Percentiles rank a stretch among this genome's conserved stretches.
Conservation (phyloP, 2,113 vertebrate genomes). For the Pleuronectes platessa region DNA sequence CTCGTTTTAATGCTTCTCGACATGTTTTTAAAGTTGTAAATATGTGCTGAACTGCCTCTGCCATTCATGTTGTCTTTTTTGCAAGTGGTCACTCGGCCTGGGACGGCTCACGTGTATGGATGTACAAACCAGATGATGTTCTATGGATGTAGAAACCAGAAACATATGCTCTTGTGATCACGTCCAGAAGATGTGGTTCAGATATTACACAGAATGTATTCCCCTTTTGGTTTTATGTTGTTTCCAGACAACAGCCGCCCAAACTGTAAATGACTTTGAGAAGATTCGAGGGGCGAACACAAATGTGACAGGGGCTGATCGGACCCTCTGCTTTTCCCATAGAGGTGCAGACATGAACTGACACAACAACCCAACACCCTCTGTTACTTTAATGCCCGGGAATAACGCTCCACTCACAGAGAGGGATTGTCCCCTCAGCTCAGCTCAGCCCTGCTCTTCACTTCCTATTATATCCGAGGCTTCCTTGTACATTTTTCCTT, state of each 20-base stretch:
- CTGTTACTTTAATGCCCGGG: conserved; percentile 31
- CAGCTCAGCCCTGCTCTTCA: conserved; percentile 43
- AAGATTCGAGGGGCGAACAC: conserved; percentile 22
- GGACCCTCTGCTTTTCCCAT: conserved; percentile 45
- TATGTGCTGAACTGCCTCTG: conserved; percentile 71
- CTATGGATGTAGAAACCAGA: conserved; percentile 75
- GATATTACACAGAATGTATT: conserved; percentile 73
- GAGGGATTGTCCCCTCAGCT: conserved; percentile 24
- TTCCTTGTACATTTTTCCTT: conserved; percentile 77
- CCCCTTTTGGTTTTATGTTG: conserved; percentile 44
- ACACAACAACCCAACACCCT: conserved; percentile 44
- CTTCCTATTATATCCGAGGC: conserved; percentile 62
- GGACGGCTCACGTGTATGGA: conserved; percentile 68
- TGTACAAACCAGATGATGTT: conserved; percentile 74
- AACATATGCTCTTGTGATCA: conserved; percentile 75
- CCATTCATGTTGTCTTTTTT: conserved; percentile 64
- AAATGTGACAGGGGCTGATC: conserved; percentile 44
- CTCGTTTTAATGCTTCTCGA: conserved; percentile 45
- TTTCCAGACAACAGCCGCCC: conserved; percentile 61
- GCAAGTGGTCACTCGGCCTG: conserved; percentile 61
- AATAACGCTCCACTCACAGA: conserved; percentile 17
- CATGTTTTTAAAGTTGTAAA: conserved; percentile 73
- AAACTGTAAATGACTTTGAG: conserved; percentile 56
- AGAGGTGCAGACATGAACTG: conserved; percentile 40
- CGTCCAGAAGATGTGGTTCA: conserved; percentile 69